Percentiles rank a stretch among this genome's conserved stretches.
Evolutionary conservation across 2,888 invertebrate genomes (phyloP).

Genomic region (Diaperis boleti): DNA sequence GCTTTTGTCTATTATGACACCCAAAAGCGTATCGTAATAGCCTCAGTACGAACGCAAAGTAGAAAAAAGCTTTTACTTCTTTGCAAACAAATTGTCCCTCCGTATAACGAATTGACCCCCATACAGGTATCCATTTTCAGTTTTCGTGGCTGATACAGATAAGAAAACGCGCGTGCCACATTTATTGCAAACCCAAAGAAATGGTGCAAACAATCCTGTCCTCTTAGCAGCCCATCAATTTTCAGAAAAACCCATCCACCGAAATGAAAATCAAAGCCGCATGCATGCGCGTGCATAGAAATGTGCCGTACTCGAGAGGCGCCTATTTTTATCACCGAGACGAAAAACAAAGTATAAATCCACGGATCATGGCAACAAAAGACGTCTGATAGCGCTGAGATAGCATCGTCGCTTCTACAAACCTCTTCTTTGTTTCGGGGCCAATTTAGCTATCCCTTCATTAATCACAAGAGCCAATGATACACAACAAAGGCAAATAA

Average conservation of each 20-base stretch:
- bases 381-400: background rate
- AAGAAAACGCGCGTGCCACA: conserved; percentile 2
- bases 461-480: conserved; percentile 6
- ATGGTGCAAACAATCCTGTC: conserved; percentile 16
- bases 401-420: background rate
- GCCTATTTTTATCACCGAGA: background rate
- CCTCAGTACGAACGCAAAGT: too few relatives aligned
- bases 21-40: too few relatives aligned
- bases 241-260: conserved; percentile 1
- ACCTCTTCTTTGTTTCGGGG: background rate
- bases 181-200: conserved; percentile 9
- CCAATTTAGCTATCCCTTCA: background rate
- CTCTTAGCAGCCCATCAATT: conserved; percentile 5
- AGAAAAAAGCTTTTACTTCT: too few relatives aligned
- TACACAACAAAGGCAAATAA: conserved; percentile 11
- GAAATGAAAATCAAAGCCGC: conserved; percentile 3
- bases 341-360: conserved; percentile 4
- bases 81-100: too few relatives aligned
- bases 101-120: too few relatives aligned
- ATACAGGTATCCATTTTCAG: too few relatives aligned
- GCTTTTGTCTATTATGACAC: too few relatives aligned
- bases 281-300: conserved; percentile 9
- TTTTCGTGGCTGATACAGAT: conserved; percentile 5
- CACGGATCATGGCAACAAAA: background rate
- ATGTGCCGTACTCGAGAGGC: background rate